Percentiles rank a stretch among this genome's conserved stretches.
These are phyloP conservation scores for Tipula confusa DNA, from an alignment of 2,888 invertebrate genomes.

Conservation along the genomic window DNA sequence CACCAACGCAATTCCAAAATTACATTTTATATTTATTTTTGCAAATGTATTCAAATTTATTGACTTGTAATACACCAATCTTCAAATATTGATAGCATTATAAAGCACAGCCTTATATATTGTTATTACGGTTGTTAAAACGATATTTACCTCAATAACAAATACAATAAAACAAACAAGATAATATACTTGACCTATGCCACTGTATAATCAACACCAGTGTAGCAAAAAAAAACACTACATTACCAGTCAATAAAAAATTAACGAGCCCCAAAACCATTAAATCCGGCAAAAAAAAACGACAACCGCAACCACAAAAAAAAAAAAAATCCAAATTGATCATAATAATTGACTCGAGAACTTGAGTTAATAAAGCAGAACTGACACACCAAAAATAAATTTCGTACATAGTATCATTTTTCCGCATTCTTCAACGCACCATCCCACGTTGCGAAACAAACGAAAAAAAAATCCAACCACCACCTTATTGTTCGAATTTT, in stretches of 20 bases:
- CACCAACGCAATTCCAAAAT: no score
- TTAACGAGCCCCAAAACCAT: slow-evolving; percentile 25
- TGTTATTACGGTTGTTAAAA: background rate
- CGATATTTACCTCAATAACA: slow-evolving; percentile 12
- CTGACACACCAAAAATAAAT: background rate
- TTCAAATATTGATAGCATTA: no score
- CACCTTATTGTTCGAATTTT: slow-evolving; percentile 20
- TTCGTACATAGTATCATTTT: background rate
- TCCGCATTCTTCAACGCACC: background rate
- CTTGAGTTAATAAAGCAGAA: background rate
- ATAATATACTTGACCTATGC: background rate
- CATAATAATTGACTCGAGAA: slow-evolving; percentile 12
- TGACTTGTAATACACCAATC: no score
- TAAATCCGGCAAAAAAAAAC: slow-evolving; percentile 5
- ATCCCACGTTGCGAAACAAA: background rate
- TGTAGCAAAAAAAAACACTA: background rate
- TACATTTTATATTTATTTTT: no score
- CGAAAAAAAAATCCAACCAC: background rate
- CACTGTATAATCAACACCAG: background rate
- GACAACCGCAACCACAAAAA: background rate
- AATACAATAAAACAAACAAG: background rate
- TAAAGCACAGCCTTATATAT: no score
- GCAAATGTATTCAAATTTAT: no score
- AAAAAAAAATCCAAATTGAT: background rate
- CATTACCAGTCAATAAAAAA: background rate